phyloP scores from a whole-genome alignment of 2,888 invertebrate genomes.

The Mesoligia furuncula region DNA sequence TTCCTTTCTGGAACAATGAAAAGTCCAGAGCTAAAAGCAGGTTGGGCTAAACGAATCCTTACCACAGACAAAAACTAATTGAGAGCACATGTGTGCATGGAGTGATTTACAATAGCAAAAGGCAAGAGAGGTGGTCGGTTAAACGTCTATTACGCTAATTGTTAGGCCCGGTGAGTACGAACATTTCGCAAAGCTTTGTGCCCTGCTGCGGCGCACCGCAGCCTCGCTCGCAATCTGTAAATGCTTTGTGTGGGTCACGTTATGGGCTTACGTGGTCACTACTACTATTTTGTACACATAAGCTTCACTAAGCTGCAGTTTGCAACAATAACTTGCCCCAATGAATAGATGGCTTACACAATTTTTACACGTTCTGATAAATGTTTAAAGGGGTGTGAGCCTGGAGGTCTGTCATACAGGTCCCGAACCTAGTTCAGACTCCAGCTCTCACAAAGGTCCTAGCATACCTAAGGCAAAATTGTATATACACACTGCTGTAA shows the following conservation, averaged over 20 bases:
- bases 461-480: too few species aligned
- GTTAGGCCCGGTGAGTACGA: slow-evolving; percentile 71
- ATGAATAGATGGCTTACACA: slow-evolving; percentile 17
- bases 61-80: slow-evolving; percentile 48
- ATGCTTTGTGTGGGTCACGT: slow-evolving; percentile 79
- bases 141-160: slow-evolving; percentile 81
- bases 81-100: slow-evolving; percentile 46
- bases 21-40: neutral
- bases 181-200: slow-evolving; percentile 77
- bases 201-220: slow-evolving; percentile 75
- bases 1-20: too few species aligned
- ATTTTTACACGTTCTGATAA: too few species aligned
- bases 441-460: too few species aligned
- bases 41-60: slow-evolving; percentile 18
- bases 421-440: too few species aligned
- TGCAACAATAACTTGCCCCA: slow-evolving; percentile 49
- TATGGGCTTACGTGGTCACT: slow-evolving; percentile 73
- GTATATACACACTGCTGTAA: too few species aligned
- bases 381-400: too few species aligned
- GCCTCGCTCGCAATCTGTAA: slow-evolving; percentile 78
- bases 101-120: slow-evolving; percentile 66
- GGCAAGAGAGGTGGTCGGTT: slow-evolving; percentile 66
- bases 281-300: slow-evolving; percentile 67
- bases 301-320: slow-evolving; percentile 64
- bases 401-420: too few species aligned